phyloP scores from a whole-genome alignment of 2,113 vertebrate species.

The Anhinga anhinga region DNA sequence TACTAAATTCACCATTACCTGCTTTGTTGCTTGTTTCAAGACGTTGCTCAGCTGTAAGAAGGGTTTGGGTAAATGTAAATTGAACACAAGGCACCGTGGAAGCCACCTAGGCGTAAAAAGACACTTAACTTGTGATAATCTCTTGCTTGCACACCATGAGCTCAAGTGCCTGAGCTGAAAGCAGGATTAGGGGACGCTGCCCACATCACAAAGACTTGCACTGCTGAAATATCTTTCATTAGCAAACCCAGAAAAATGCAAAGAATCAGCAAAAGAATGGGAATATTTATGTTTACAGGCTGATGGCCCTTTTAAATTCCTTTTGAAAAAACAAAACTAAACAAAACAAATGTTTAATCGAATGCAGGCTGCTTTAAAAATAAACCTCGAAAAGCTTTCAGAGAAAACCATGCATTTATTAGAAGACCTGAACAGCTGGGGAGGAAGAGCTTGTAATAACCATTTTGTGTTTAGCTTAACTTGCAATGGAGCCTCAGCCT shows the following conservation, averaged over 20 bases:
- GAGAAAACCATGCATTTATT: not conserved
- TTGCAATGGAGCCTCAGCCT: not conserved
- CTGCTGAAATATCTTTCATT: not conserved
- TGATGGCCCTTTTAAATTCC: conserved; percentile 6
- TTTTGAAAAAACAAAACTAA: not conserved
- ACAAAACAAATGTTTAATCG: conserved; percentile 37
- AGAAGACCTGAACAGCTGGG: conserved; percentile 34
- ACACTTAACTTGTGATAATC: not conserved
- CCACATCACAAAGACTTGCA: not conserved
- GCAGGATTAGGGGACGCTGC: not conserved
- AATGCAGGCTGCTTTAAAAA: conserved; percentile 42
- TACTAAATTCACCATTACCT: not conserved
- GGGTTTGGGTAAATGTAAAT: not conserved
- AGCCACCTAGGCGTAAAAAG: not conserved
- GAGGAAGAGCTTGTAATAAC: conserved; percentile 6
- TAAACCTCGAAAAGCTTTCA: conserved; percentile 27
- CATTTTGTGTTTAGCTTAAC: not conserved
- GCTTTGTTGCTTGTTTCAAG: not conserved
- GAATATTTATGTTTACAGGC: conserved; percentile 56
- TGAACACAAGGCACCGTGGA: not conserved
- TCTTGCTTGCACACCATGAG: not conserved
- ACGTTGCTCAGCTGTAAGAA: not conserved
- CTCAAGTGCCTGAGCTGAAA: not conserved
- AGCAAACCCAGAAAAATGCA: conserved; percentile 35
- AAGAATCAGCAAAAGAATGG: conserved; percentile 27